These are phyloP conservation scores for Lasius fuliginosus DNA, from an alignment of 2,888 invertebrate genomes.

Conservation along the genomic window DNA sequence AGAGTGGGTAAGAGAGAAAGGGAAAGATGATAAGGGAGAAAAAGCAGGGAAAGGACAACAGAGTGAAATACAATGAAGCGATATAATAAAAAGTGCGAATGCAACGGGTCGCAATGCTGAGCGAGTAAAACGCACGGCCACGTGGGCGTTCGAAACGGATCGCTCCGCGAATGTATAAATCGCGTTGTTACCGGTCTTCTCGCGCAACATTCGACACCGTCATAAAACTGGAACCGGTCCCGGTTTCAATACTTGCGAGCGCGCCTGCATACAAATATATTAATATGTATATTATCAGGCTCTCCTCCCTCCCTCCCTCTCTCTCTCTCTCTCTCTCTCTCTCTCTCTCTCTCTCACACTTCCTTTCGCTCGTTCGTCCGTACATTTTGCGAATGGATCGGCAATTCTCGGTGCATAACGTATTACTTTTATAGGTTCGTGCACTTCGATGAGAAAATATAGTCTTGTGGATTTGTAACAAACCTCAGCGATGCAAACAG, in stretches of 20 bases:
- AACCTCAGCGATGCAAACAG: not conserved
- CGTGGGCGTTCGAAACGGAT: slow-evolving; percentile 69
- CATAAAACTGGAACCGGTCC: slow-evolving; percentile 71
- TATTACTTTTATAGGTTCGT: slow-evolving; percentile 74
- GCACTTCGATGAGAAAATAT: slow-evolving; percentile 64
- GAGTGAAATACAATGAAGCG: slow-evolving; percentile 31
- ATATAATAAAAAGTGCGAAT: slow-evolving; percentile 29
- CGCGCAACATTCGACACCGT: slow-evolving; percentile 62
- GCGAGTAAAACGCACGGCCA: slow-evolving; percentile 23
- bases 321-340: not conserved
- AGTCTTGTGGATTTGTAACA: slow-evolving; percentile 1
- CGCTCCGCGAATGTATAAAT: slow-evolving; percentile 58
- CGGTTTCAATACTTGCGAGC: slow-evolving; percentile 49
- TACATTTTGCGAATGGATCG: slow-evolving; percentile 67
- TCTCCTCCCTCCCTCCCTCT: not conserved
- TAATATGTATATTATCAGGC: slow-evolving; percentile 51
- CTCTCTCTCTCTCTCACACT: not conserved
- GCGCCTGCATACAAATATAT: slow-evolving; percentile 39
- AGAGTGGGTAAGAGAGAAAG: not conserved
- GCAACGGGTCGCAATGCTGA: slow-evolving; percentile 11
- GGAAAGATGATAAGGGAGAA: not conserved
- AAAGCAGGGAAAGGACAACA: too few relatives aligned
- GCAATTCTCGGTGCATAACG: slow-evolving; percentile 55
- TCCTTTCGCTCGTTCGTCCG: slow-evolving; percentile 1
- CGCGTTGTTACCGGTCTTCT: slow-evolving; percentile 43